These are phyloP conservation scores for Trichoplusia ni DNA, from an alignment of 1,140 invertebrate species.

Conservation along the genomic window DNA sequence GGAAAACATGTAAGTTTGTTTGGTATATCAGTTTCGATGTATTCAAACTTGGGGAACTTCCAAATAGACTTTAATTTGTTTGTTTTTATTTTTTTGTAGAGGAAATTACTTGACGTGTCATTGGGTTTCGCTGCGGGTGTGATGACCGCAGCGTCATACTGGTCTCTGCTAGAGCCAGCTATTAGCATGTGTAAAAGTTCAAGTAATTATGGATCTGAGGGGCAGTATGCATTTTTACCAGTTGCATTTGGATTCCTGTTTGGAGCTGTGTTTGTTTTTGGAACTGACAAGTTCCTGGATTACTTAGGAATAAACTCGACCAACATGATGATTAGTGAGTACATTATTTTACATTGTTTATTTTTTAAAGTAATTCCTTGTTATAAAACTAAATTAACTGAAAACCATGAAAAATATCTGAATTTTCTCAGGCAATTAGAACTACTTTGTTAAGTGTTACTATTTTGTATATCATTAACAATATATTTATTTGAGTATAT, in stretches of 20 bases:
- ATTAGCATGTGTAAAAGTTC: constrained; percentile 95
- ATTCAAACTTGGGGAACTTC: too few relatives aligned
- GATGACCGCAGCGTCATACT: constrained; percentile 99
- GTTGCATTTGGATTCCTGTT: constrained; percentile 95
- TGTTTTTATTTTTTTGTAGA: constrained; percentile 81
- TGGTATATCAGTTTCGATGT: not conserved
- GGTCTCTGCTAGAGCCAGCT: constrained; percentile 97
- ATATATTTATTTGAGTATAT: too few relatives aligned
- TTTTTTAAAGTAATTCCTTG: too few relatives aligned
- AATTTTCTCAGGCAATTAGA: too few relatives aligned
- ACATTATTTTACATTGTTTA: constrained; percentile 24
- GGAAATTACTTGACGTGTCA: constrained; percentile 95
- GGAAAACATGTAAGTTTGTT: constrained; percentile 88
- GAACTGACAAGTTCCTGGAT: constrained; percentile 94
- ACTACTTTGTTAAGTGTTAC: too few relatives aligned
- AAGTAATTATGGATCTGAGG: constrained; percentile 89
- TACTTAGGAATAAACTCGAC: constrained; percentile 90
- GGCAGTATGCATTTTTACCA: constrained; percentile 95
- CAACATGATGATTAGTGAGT: constrained; percentile 90
- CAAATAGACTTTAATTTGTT: not conserved
- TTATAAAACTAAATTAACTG: too few relatives aligned
- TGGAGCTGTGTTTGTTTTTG: constrained; percentile 96
- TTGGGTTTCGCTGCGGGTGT: constrained; percentile 99
- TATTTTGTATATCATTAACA: too few relatives aligned
- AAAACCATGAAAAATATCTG: too few relatives aligned